These are phyloP conservation scores for Ctenochaetus hawaiiensis DNA, from an alignment of 2,797 vertebrate genomes.

Conservation along the genomic window DNA sequence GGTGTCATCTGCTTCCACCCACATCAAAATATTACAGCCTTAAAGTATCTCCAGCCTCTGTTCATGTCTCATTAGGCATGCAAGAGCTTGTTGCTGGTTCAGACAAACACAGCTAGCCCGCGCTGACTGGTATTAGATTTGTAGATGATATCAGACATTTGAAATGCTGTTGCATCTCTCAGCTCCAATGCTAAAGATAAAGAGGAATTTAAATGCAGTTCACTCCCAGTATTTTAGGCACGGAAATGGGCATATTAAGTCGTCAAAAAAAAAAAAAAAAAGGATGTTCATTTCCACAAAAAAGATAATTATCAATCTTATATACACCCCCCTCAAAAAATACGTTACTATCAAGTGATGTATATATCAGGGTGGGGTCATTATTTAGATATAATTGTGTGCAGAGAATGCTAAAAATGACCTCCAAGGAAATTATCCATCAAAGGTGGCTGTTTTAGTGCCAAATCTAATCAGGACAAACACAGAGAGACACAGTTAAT, in stretches of 20 bases:
- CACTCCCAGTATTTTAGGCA: slow-evolving; percentile 14
- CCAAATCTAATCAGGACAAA: slow-evolving; percentile 69
- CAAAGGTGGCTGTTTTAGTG: slow-evolving; percentile 58
- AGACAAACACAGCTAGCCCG: slow-evolving; percentile 17
- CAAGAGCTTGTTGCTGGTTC: slow-evolving; percentile 46
- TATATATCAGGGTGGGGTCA: slow-evolving; percentile 33
- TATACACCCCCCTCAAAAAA: slow-evolving; percentile 30
- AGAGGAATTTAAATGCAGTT: slow-evolving; percentile 33
- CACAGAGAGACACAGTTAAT: slow-evolving; percentile 42
- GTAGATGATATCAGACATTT: slow-evolving; percentile 56
- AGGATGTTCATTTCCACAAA: slow-evolving; percentile 32
- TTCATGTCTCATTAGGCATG: slow-evolving; percentile 56
- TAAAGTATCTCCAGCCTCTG: slow-evolving; percentile 33
- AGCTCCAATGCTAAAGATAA: slow-evolving; percentile 13
- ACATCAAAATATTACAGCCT: slow-evolving; percentile 51
- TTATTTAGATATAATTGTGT: slow-evolving; percentile 54
- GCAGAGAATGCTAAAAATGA: slow-evolving; percentile 59
- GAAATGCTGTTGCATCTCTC: slow-evolving; percentile 47
- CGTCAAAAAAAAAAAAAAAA: not conserved
- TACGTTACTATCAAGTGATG: slow-evolving; percentile 17
- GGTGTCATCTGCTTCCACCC: slow-evolving; percentile 53
- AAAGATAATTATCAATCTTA: slow-evolving; percentile 47
- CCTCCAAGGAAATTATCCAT: slow-evolving; percentile 66
- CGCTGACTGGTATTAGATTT: slow-evolving; percentile 52
- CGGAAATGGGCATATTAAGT: not conserved